Percentiles rank a stretch among this genome's conserved stretches.
These are phyloP conservation scores for Geococcyx californianus DNA, from an alignment of 2,113 vertebrate genomes.

Conservation along the genomic window DNA sequence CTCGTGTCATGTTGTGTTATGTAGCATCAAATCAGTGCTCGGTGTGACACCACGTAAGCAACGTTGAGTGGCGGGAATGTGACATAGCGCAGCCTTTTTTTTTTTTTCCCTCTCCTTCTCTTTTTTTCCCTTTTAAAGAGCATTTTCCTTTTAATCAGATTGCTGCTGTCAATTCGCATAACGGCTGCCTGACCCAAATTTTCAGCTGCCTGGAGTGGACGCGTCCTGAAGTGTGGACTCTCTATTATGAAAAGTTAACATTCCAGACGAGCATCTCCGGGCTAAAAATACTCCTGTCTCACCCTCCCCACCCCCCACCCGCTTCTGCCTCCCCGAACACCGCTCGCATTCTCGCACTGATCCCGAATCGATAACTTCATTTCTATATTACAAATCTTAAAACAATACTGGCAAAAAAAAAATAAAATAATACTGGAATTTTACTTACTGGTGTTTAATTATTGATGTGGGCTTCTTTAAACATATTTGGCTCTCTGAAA, in stretches of 20 bases:
- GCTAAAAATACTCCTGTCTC: conserved; percentile 5
- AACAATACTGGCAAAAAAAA: conserved; percentile 73
- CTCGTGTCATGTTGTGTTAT: conserved; percentile 58
- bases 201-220: conserved; percentile 67
- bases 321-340: not conserved
- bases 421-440: conserved; percentile 75
- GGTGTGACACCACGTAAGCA: conserved; percentile 60
- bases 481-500: conserved; percentile 90
- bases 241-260: conserved; percentile 60
- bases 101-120: not conserved
- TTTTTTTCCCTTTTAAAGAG: conserved; percentile 42
- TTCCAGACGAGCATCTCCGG: conserved; percentile 17
- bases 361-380: conserved; percentile 74
- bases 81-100: conserved; percentile 67
- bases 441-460: conserved; percentile 82
- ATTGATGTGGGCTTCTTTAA: conserved; percentile 85
- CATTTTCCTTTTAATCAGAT: conserved; percentile 74
- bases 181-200: conserved; percentile 68
- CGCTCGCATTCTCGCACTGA: conserved; percentile 54
- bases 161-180: conserved; percentile 72
- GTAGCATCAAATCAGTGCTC: conserved; percentile 64
- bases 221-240: conserved; percentile 58
- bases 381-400: conserved; percentile 78
- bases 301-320: not conserved
- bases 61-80: conserved; percentile 68